Evolutionary conservation across 2,797 vertebrate genomes (phyloP), one percentile per base, ranked within the genome.

Genomic region (Pseudomugil tenellus): DNA sequence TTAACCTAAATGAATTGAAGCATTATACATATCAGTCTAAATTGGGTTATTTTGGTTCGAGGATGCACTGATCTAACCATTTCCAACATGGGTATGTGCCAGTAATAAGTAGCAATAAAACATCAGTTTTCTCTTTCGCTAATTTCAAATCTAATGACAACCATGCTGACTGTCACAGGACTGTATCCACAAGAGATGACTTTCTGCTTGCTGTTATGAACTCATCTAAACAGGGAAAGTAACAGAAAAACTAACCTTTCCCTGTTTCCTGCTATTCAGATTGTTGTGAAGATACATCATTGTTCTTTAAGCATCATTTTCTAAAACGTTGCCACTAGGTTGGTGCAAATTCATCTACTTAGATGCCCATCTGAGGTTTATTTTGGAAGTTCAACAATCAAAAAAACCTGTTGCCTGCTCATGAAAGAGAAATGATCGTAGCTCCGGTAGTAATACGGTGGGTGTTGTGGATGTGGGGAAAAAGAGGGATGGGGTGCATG

Each of bases 401-500:
- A n/a, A 9, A 46, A 29, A 64, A 52, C 65, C 60, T 76, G 74
- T 55, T 62, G 69, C 34, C 39, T 49, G 26, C 16, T n/a, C 26
- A 58, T 29, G 28, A 19, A 17, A 7, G 39, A 25, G 19, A 66
- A 66, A 67, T 48, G 1, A 48, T 35, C n/a, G 3, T 4, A 23
- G 28, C 31, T 61, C 5, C 16, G n/a, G n/a, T n/a, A n/a, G n/a
- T n/a, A 56, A 65, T 17, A n/a, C 41, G 35, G 53, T 58, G 52
- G 57, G 60, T 13, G n/a, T 39, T 53, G 37, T 16, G 13, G 46
- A 71, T 48, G 59, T 10, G 39, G 29, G n/a, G 29, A 63, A 71
- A 34, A 56, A 68, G 34, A 67, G 29, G 60, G 66, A 77, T n/a
- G 49, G 13, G 2, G 53, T 29, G 76, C 65, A 79, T 16, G 74